Evolutionary conservation across 2,888 invertebrate genomes (phyloP).

Genomic region (Plebejus melissa): DNA sequence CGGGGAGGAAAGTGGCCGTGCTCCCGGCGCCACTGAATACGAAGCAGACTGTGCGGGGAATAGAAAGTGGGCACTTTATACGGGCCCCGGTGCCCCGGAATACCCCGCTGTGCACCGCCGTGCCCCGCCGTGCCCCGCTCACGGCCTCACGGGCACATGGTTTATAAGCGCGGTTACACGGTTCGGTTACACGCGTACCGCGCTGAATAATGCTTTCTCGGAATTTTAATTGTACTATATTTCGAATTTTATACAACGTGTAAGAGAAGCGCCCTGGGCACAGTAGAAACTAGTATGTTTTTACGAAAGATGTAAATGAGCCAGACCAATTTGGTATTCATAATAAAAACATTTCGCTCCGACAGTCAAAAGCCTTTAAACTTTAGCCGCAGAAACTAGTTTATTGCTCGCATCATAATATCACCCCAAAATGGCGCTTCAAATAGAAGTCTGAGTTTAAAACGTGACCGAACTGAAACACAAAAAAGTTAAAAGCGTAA

Average conservation of each 20-base stretch:
- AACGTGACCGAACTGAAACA: not conserved
- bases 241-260: not conserved
- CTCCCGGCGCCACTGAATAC: conserved; percentile 10
- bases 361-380: conserved; percentile 15
- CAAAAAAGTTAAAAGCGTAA: conserved; percentile 15
- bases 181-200: conserved; percentile 17
- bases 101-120: not conserved
- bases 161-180: conserved; percentile 22
- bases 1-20: conserved; percentile 11
- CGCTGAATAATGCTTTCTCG: conserved; percentile 6
- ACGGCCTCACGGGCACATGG: not conserved
- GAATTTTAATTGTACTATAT: not conserved
- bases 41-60: conserved; percentile 24
- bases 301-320: not conserved
- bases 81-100: conserved; percentile 6
- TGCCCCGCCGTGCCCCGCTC: not conserved
- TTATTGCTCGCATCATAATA: conserved; percentile 16
- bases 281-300: not conserved
- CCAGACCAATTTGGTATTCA: not conserved
- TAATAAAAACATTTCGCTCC: conserved; percentile 16
- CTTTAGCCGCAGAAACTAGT: conserved; percentile 7
- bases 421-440: not conserved
- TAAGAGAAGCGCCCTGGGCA: not conserved
- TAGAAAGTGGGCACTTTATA: conserved; percentile 27
- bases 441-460: conserved; percentile 8